Percentiles rank a stretch among this genome's conserved stretches.
These are phyloP conservation scores for Catamblyrhynchus diadema DNA, from an alignment of 2,797 vertebrate species.

Conservation along the genomic window DNA sequence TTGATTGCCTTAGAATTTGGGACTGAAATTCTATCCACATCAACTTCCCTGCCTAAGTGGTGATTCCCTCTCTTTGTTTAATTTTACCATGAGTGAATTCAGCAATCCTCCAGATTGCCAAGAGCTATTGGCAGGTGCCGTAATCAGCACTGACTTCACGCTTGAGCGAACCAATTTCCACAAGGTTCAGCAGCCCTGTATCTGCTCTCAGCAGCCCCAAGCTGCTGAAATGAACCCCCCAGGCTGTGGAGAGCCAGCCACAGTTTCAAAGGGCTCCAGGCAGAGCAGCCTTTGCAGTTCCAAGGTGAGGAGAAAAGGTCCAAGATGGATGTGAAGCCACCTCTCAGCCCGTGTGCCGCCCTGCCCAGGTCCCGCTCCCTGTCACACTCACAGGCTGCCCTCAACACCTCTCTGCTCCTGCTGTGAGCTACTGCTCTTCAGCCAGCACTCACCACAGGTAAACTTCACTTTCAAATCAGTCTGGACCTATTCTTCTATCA, in stretches of 20 bases:
- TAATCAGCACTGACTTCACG: not conserved
- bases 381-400: not conserved
- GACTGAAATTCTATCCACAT: not conserved
- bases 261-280: not conserved
- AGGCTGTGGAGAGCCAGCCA: not conserved
- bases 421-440: not conserved
- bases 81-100: not conserved
- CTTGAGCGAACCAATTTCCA: not conserved
- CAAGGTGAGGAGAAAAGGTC: not conserved
- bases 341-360: not conserved
- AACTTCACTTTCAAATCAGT: not conserved
- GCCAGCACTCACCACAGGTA: not conserved
- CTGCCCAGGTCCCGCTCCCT: not conserved
- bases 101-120: not conserved
- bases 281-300: not conserved
- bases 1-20: not conserved
- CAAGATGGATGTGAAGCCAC: not conserved
- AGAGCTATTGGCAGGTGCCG: not conserved
- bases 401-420: not conserved
- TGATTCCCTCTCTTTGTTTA: not conserved
- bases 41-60: not conserved
- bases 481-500: not conserved
- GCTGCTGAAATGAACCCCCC: not conserved
- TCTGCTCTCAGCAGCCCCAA: not conserved
- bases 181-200: not conserved